phyloP scores from a whole-genome alignment of 2,113 vertebrate genomes.

The Gadus chalcogrammus region DNA sequence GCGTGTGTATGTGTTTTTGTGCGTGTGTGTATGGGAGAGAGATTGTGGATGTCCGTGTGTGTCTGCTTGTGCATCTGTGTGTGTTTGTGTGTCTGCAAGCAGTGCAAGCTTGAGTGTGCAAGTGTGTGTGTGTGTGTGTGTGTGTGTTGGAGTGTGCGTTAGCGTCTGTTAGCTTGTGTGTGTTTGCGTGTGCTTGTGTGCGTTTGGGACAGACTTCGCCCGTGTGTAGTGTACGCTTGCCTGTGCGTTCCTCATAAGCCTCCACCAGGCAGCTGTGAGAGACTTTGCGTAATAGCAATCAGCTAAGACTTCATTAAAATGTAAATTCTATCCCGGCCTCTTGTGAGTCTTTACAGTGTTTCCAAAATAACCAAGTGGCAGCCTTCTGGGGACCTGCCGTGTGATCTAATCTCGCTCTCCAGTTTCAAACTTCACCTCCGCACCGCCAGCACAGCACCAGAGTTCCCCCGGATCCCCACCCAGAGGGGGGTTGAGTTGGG shows the following conservation, averaged over 20 bases:
- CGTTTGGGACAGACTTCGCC: constrained; percentile 19
- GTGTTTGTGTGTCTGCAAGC: not conserved
- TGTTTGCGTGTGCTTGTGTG: not conserved
- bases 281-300: constrained; percentile 54
- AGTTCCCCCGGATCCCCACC: constrained; percentile 44
- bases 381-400: constrained; percentile 47
- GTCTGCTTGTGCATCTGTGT: not conserved
- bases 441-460: constrained; percentile 39
- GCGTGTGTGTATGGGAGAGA: no score
- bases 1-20: no score
- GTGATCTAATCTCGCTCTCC: constrained; percentile 58
- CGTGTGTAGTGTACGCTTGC: constrained; percentile 3
- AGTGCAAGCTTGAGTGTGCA: not conserved
- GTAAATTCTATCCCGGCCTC: constrained; percentile 55
- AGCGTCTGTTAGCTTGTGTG: no score
- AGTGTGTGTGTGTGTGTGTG: not conserved
- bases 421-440: constrained; percentile 36
- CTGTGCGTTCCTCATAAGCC: constrained; percentile 25
- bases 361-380: constrained; percentile 52
- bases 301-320: constrained; percentile 66
- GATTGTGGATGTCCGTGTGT: not conserved
- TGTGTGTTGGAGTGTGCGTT: not conserved
- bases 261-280: constrained; percentile 31
- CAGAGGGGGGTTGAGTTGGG: not conserved
- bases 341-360: constrained; percentile 55